A percentile compares a stretch with the other conserved stretches of the same genome.
Conservation (phyloP, 2,797 vertebrate species). For the Sternarchorhynchus goeldii region DNA sequence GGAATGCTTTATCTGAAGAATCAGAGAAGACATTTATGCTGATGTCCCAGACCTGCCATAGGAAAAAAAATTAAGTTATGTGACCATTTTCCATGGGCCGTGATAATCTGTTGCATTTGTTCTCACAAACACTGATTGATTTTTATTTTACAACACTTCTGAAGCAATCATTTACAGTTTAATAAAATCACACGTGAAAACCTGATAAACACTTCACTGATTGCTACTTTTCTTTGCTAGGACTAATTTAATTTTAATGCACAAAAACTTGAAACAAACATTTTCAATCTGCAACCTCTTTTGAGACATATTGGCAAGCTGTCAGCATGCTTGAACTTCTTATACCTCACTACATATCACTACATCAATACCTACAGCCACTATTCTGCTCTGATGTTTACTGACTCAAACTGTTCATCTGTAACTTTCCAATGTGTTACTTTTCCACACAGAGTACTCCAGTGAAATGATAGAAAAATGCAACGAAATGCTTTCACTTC, state of each 20-base stretch:
- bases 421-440: conserved; percentile 58
- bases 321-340: neutral
- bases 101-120: too few relatives aligned
- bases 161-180: too few relatives aligned
- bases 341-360: conserved; percentile 1
- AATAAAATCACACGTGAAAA: neutral
- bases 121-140: too few relatives aligned
- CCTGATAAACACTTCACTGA: neutral
- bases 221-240: neutral
- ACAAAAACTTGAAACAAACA: neutral
- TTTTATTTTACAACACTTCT: too few relatives aligned
- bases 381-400: conserved; percentile 46
- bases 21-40: conserved; percentile 34
- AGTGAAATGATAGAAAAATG: neutral
- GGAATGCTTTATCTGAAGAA: conserved; percentile 42
- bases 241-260: neutral
- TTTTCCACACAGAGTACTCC: too few relatives aligned
- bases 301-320: neutral
- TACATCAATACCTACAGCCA: conserved; percentile 11
- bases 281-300: neutral
- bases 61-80: neutral
- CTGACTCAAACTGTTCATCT: conserved; percentile 71
- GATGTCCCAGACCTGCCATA: neutral
- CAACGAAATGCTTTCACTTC: conserved; percentile 11
- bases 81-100: neutral